Evolutionary conservation across 2,113 vertebrate species (phyloP).

Genomic region (Oncorhynchus keta): DNA sequence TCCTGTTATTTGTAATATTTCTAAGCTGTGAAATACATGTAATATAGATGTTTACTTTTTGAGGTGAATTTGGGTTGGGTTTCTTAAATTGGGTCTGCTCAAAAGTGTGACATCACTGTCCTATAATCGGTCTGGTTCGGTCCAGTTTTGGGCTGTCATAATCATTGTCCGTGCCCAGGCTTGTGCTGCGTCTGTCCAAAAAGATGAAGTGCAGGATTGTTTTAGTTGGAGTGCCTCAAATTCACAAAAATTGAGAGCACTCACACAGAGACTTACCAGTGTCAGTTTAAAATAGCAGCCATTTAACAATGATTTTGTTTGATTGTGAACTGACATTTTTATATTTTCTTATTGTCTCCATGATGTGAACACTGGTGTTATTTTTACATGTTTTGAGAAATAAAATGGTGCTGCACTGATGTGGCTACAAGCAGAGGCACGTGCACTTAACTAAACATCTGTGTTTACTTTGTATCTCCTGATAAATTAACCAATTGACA

Average conservation of each 20-base stretch:
- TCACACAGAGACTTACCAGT: background rate
- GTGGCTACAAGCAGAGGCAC: constrained; percentile 17
- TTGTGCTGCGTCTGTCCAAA: background rate
- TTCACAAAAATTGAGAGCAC: no score
- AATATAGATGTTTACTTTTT: constrained; percentile 55
- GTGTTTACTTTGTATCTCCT: background rate
- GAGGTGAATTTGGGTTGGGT: constrained; percentile 9
- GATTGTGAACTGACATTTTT: background rate
- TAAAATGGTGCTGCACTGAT: constrained; percentile 29
- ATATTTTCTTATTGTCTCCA: background rate
- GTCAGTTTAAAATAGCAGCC: background rate
- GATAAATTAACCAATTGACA: background rate
- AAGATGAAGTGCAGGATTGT: constrained; percentile 16
- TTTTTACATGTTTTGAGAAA: no score
- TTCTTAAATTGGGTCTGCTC: background rate
- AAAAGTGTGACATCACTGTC: background rate
- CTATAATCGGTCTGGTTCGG: constrained; percentile 1
- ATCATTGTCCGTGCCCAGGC: background rate
- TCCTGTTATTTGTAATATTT: constrained; percentile 54
- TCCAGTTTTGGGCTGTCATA: background rate
- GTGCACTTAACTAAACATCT: constrained; percentile 10
- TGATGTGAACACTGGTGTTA: no score
- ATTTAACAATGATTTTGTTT: background rate
- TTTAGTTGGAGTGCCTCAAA: background rate
- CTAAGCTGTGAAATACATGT: constrained; percentile 71